Base-by-base conservation (phyloP, 2,888 invertebrate genomes). In the Axea sp. region DNA sequence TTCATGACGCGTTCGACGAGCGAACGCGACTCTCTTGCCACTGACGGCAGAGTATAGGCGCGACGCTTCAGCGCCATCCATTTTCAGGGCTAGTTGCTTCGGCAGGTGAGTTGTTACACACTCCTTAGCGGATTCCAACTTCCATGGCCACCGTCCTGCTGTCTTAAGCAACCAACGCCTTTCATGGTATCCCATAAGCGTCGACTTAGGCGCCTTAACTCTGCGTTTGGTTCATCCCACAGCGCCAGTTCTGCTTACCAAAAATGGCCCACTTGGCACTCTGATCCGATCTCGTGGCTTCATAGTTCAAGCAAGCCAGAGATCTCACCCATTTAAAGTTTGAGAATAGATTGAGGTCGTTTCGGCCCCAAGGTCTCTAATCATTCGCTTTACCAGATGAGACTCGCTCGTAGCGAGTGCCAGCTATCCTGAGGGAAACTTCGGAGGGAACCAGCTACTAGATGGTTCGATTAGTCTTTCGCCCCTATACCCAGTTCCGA, bases 191-290 rank as follows among this genome's bases (percentile, higher is more conserved):
- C 90, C 88, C 86, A 80, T 78, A 91, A 81, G 80, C 81, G 82
- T 81, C 79, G 79, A 81, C 77, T 83, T 81, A 55, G 83, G 82
- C 82, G 79, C 82, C 82, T 83, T 82, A 82, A 82, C 83, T 81
- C 78, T 43, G 78, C 80, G 82, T 82, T 82, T 79, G 81, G 80
- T 93, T 92, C 92, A 93, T 92, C 92, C 92, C 92, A 90, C 92
- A 93, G 90, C 92, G 91, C 92, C 92, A 93, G 92, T 93, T 92
- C 92, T 92, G 92, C 92, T 92, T 92, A 92, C 92, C 91, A 92
- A 92, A 92, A 91, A 87, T 91, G 91, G 91, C 91, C 91, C 92
- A 92, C 91, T 92, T 89, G 90, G 90, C 90, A 90, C 90, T 89
- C 89, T 89, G 88, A 89, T 89, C 88, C 87, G 85, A 80, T 83